A percentile compares a stretch with the other conserved stretches of the same genome.
phyloP scores from a whole-genome alignment of 2,797 vertebrate genomes.

The Chloroceryle inda region DNA sequence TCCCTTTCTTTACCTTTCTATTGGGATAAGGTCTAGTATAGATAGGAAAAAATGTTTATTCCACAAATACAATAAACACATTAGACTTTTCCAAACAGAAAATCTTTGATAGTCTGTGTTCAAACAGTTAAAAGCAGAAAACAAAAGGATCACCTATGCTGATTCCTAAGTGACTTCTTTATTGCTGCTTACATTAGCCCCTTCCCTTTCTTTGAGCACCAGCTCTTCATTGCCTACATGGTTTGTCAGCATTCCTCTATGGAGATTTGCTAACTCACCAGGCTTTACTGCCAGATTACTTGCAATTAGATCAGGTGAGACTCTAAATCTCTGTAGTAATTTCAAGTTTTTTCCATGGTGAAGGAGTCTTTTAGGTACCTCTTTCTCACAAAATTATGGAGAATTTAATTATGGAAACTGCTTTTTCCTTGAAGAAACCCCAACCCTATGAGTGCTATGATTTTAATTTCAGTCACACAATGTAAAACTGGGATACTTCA shows the following conservation, averaged over 20 bases:
- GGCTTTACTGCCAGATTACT: slow-evolving; percentile 4
- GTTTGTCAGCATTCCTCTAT: slow-evolving; percentile 36
- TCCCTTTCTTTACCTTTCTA: neutral
- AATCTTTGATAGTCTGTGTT: neutral
- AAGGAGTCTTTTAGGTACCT: neutral
- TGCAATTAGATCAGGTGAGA: slow-evolving; percentile 23
- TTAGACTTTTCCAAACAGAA: neutral
- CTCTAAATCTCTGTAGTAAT: neutral
- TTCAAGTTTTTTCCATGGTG: neutral
- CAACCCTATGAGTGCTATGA: neutral
- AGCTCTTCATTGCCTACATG: neutral
- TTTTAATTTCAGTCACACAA: neutral
- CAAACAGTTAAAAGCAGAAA: neutral
- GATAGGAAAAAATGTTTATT: neutral
- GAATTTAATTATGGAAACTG: neutral
- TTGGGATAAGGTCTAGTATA: neutral
- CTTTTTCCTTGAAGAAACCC: neutral
- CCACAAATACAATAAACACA: neutral
- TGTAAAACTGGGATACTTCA: neutral
- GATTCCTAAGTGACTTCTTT: neutral
- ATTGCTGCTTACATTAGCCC: neutral
- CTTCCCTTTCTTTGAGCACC: neutral
- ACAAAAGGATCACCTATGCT: neutral
- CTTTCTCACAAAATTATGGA: neutral
- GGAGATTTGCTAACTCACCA: slow-evolving; percentile 38